These are phyloP conservation scores for Crambe crambe DNA, from an alignment of 37 sponge, comb jelly and placozoan species.

Conservation along the genomic window DNA sequence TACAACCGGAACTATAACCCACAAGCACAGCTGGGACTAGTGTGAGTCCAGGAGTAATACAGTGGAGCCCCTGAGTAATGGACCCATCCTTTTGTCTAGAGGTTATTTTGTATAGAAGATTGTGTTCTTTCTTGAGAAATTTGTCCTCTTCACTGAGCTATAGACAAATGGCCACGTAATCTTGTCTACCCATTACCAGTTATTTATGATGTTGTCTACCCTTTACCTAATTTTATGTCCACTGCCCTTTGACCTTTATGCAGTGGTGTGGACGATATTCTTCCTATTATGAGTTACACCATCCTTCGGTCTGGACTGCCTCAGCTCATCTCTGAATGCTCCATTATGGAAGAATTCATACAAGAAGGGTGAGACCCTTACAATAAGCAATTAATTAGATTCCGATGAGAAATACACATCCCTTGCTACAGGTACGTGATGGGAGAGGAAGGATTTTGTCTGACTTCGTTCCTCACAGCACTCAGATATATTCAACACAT, in stretches of 20 bases:
- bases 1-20: conserved; percentile 31
- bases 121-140: neutral
- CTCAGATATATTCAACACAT: conserved; percentile 45
- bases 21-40: neutral
- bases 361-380: conserved; percentile 68
- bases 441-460: conserved; percentile 95
- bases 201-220: neutral
- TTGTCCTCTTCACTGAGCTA: neutral
- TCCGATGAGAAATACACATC: neutral
- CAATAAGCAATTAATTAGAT: neutral
- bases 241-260: neutral
- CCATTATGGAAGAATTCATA: conserved; percentile 86
- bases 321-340: conserved; percentile 79
- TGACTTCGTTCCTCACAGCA: conserved; percentile 89
- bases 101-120: neutral
- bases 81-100: neutral
- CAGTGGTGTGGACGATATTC: conserved; percentile 91
- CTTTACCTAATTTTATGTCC: neutral
- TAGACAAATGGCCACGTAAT: neutral
- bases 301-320: conserved; percentile 71
- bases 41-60: neutral
- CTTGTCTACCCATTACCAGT: neutral
- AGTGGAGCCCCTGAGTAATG: neutral
- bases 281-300: conserved; percentile 85
- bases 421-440: conserved; percentile 69